These are phyloP conservation scores for Pelecanoides urinatrix DNA, from an alignment of 2,113 vertebrate species.

Conservation along the genomic window DNA sequence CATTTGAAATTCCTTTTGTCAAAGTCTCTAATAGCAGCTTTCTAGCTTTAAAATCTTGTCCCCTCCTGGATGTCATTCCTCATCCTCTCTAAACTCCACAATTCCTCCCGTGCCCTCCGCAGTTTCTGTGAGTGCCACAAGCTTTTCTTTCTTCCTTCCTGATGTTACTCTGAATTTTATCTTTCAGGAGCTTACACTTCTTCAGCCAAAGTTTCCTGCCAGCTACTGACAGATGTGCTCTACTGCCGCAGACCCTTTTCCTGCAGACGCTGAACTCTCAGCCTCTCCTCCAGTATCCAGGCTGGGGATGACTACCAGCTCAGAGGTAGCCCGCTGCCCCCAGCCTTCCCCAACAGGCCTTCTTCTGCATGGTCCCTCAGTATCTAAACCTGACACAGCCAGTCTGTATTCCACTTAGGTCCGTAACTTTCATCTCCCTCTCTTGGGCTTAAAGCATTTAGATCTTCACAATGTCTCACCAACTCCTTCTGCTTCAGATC, in stretches of 20 bases:
- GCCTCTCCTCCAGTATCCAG: not conserved
- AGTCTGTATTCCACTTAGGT: not conserved
- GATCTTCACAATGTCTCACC: not conserved
- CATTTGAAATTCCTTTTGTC: not conserved
- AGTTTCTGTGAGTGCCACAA: not conserved
- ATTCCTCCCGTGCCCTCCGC: not conserved
- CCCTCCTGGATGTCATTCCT: not conserved
- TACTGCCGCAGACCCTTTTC: not conserved
- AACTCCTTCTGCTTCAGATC: not conserved
- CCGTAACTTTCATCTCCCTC: not conserved
- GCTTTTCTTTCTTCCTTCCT: not conserved
- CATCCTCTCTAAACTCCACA: not conserved
- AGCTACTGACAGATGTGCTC: not conserved
- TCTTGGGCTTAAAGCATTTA: not conserved
- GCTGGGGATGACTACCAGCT: not conserved
- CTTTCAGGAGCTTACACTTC: not conserved
- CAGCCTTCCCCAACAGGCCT: not conserved
- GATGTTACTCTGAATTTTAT: not conserved
- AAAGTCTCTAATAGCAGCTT: not conserved
- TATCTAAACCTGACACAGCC: not conserved
- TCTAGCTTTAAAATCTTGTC: not conserved
- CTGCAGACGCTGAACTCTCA: not conserved
- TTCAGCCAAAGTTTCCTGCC: not conserved
- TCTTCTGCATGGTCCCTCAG: not conserved
- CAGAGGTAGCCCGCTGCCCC: rapidly evolving